Percentiles rank a stretch among this genome's conserved stretches.
Conservation (phyloP, 2,113 vertebrate species). For the Paedocypris sp. region DNA sequence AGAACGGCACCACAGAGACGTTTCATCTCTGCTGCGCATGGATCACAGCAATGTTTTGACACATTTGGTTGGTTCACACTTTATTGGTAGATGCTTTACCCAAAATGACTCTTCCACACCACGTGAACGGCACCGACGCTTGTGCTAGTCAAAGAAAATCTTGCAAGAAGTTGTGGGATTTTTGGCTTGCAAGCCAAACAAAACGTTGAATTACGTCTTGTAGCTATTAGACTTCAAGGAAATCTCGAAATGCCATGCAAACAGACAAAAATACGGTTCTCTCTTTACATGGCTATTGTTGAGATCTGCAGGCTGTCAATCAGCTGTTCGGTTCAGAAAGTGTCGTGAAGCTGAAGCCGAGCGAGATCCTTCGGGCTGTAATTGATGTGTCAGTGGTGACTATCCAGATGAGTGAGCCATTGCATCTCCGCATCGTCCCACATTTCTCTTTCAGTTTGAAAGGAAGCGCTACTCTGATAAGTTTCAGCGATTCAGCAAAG, state of each 20-base stretch:
- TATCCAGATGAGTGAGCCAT: constrained; percentile 11
- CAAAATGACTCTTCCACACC: no score
- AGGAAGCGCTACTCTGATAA: not conserved
- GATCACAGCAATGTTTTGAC: no score
- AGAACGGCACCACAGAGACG: no score
- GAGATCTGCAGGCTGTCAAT: not conserved
- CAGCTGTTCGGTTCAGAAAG: not conserved
- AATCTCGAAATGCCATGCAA: not conserved
- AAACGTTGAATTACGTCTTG: no score
- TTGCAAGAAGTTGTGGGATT: no score
- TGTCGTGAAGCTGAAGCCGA: not conserved
- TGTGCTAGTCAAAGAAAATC: no score
- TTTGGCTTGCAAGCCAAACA: no score
- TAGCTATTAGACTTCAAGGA: not conserved
- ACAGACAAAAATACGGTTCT: not conserved
- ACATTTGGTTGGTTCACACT: no score
- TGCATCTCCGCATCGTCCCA: not conserved
- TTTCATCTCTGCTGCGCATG: no score
- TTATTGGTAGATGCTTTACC: no score
- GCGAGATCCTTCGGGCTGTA: not conserved
- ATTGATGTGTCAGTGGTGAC: constrained; percentile 5
- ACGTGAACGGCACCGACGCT: no score
- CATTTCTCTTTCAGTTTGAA: not conserved
- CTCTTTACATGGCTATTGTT: not conserved
- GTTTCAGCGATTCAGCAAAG: not conserved